Evolutionary conservation across 2,888 invertebrate species (phyloP).

Genomic region (Megalurothrips usitatus): DNA sequence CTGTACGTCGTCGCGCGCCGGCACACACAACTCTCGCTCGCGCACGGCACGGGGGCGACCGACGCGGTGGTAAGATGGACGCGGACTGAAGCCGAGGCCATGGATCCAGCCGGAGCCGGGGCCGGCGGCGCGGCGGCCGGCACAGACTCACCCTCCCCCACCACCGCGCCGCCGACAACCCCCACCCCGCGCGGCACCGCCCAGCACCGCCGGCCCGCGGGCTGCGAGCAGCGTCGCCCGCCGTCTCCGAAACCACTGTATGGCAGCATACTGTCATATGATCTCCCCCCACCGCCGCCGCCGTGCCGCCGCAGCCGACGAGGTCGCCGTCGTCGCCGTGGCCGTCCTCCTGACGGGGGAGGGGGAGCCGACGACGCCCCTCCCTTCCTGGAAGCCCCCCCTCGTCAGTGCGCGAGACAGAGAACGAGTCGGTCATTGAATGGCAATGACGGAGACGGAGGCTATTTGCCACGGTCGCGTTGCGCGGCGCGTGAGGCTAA

Average conservation of each 20-base stretch:
- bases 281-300: neutral
- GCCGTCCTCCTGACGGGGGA: neutral
- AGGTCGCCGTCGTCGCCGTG: neutral
- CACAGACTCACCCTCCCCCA: neutral
- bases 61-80: neutral
- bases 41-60: neutral
- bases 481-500: too few species aligned
- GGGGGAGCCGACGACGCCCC: neutral
- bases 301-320: neutral
- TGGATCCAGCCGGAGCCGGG: neutral
- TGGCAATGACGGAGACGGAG: too few species aligned
- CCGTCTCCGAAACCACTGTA: neutral
- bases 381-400: neutral
- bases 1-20: neutral
- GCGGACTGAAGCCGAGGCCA: slow-evolving; percentile 1
- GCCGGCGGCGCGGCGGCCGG: neutral
- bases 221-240: too few species aligned
- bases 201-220: neutral
- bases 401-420: neutral
- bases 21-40: neutral
- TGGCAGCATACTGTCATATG: slow-evolving; percentile 10
- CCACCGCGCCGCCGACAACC: neutral
- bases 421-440: neutral
- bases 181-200: neutral
- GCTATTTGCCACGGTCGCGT: too few species aligned